Evolutionary conservation across 2,113 vertebrate genomes (phyloP).

Genomic region (Fulica atra): DNA sequence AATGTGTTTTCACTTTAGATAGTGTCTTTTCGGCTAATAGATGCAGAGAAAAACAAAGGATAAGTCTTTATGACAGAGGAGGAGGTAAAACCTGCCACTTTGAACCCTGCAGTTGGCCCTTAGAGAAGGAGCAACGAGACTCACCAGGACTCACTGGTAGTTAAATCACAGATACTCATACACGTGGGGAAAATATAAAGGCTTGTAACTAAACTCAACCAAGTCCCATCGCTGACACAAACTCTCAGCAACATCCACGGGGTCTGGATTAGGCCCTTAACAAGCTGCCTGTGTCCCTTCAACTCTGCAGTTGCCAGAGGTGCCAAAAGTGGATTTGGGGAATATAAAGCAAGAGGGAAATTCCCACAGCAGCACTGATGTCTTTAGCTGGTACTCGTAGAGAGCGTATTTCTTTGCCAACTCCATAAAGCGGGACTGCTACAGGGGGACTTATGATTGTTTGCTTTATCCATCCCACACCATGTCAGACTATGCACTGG

Average conservation of each 20-base stretch:
- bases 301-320: background rate
- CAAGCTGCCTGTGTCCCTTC: background rate
- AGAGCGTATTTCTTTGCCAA: background rate
- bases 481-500: fast-evolving
- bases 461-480: background rate
- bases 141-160: background rate
- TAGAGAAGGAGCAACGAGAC: background rate
- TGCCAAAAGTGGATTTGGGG: background rate
- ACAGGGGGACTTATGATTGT: background rate
- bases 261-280: background rate
- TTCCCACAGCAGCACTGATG: background rate
- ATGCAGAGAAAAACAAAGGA: background rate
- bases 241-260: background rate
- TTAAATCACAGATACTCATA: background rate
- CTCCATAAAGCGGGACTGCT: background rate
- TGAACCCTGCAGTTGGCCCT: background rate
- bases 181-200: background rate
- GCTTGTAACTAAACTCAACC: background rate
- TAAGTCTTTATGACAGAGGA: background rate
- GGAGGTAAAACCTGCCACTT: background rate
- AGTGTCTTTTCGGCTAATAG: background rate
- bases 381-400: background rate
- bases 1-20: constrained; percentile 50
- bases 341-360: background rate
- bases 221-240: background rate